Conservation (phyloP, 2,113 vertebrate genomes). For the Lamprotornis superbus region DNA sequence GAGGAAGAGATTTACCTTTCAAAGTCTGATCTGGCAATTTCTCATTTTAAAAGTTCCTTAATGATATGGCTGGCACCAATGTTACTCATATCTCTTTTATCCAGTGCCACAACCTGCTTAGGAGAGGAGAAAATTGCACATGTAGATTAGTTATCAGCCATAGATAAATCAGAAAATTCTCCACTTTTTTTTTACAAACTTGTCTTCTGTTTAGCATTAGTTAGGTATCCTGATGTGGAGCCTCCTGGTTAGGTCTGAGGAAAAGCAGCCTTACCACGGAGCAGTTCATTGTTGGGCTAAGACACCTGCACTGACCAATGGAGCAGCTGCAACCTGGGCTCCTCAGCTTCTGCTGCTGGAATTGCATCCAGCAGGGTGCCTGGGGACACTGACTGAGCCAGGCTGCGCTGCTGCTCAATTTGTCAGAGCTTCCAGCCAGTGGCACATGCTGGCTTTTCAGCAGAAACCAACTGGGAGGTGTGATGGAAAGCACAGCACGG, state of each 20-base stretch:
- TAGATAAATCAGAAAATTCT: neutral
- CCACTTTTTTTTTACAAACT: neutral
- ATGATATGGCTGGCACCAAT: neutral
- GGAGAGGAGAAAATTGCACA: neutral
- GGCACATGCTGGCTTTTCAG: neutral
- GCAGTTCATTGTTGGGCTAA: rapidly evolving
- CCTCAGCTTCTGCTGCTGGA: neutral
- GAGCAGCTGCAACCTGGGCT: rapidly evolving
- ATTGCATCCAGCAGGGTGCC: neutral
- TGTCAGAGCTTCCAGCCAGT: neutral
- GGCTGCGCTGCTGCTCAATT: neutral
- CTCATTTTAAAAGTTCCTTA: neutral
- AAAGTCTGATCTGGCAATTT: neutral
- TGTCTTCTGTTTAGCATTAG: neutral
- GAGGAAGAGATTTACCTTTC: neutral
- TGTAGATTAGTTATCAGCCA: neutral
- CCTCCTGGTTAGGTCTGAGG: neutral
- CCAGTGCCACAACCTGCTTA: neutral
- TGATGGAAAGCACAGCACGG: rapidly evolving
- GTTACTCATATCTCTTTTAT: neutral
- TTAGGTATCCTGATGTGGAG: neutral
- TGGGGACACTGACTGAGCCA: neutral
- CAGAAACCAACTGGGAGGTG: rapidly evolving
- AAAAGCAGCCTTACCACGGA: neutral
- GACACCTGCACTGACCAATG: rapidly evolving